A percentile compares a stretch with the other conserved stretches of the same genome.
Conservation (phyloP, 2,888 invertebrate genomes). For the Xestoiulus laeticollis region DNA sequence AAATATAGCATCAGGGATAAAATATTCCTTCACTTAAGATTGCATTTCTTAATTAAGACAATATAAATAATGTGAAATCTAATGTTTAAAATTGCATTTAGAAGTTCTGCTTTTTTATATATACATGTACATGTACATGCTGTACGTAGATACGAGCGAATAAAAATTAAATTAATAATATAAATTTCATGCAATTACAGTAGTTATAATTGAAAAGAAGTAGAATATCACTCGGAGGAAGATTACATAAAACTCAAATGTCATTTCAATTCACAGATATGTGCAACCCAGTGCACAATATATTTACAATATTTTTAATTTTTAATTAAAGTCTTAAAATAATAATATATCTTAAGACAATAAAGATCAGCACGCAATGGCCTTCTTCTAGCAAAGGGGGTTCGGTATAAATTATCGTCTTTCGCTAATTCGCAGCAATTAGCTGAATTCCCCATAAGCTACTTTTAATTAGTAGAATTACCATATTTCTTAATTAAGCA, state of each 20-base stretch:
- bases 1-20: not conserved
- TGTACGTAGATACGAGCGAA: too few relatives aligned
- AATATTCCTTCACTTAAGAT: not conserved
- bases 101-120: not conserved
- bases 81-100: slow-evolving; percentile 8
- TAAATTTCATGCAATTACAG: not conserved
- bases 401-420: not conserved
- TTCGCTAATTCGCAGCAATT: not conserved
- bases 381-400: not conserved
- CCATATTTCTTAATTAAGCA: slow-evolving; percentile 8
- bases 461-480: not conserved
- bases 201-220: not conserved
- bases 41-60: not conserved
- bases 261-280: too few relatives aligned
- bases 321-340: not conserved
- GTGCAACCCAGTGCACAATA: not conserved
- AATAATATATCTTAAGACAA: not conserved
- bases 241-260: too few relatives aligned
- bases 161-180: not conserved
- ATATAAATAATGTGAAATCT: not conserved
- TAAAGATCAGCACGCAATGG: not conserved
- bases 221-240: not conserved
- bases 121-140: too few relatives aligned
- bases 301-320: not conserved
- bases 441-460: not conserved